These are phyloP conservation scores for Rotaria magnacalcarata DNA, from an alignment of 2,888 invertebrate species.

Conservation along the genomic window DNA sequence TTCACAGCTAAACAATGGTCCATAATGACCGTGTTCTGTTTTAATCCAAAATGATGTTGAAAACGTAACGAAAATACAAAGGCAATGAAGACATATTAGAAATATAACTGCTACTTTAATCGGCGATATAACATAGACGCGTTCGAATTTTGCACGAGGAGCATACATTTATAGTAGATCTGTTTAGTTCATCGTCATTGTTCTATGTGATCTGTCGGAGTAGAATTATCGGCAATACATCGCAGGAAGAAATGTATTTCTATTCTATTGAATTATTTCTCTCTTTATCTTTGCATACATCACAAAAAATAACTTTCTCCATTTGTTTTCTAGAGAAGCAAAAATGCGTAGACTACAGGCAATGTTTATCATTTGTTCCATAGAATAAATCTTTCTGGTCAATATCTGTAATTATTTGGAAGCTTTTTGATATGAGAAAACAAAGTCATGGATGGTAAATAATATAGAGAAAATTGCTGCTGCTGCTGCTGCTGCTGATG, in stretches of 20 bases:
- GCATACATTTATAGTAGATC: background rate
- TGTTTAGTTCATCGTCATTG: background rate
- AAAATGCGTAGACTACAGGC: background rate
- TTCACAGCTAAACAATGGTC: slow-evolving; percentile 16
- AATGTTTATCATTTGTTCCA: background rate
- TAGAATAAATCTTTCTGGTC: background rate
- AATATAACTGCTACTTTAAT: background rate
- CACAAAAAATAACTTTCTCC: background rate
- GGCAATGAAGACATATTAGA: background rate
- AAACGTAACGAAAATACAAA: background rate
- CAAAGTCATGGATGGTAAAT: background rate
- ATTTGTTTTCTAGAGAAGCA: background rate
- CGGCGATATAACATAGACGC: background rate
- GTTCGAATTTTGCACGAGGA: slow-evolving; percentile 30
- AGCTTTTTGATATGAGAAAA: background rate
- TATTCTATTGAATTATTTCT: background rate
- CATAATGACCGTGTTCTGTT: background rate
- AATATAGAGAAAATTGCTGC: background rate
- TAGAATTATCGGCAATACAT: background rate
- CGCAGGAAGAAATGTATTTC: background rate
- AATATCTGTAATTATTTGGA: background rate
- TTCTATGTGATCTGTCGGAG: background rate
- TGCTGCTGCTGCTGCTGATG: too few relatives aligned
- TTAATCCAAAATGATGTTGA: slow-evolving; percentile 17
- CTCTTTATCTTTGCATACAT: background rate